These are phyloP conservation scores for Papilio protenor DNA, from an alignment of 2,888 invertebrate genomes.

Conservation along the genomic window DNA sequence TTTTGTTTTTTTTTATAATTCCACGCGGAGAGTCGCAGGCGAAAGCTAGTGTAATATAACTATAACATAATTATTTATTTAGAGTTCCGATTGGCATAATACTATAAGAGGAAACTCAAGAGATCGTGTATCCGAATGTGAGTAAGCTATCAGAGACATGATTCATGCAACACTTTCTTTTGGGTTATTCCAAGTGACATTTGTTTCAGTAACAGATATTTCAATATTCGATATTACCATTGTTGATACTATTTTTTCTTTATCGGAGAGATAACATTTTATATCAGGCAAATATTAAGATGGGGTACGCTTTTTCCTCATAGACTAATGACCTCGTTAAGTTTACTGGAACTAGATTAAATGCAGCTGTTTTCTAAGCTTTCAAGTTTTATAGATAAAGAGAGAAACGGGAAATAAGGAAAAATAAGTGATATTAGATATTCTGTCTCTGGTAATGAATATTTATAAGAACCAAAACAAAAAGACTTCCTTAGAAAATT, in stretches of 20 bases:
- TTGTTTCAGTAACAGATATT: neutral
- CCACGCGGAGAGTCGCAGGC: no score
- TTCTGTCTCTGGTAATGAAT: neutral
- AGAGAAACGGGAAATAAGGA: neutral
- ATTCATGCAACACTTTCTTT: conserved; percentile 69
- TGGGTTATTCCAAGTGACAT: conserved; percentile 51
- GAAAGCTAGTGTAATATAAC: neutral
- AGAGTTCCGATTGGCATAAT: neutral
- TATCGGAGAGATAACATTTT: no score
- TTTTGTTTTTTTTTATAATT: no score
- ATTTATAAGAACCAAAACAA: neutral
- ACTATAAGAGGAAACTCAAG: conserved; percentile 20
- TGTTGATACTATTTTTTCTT: neutral
- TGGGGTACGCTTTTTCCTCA: neutral
- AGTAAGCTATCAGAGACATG: conserved; percentile 41
- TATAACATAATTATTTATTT: neutral
- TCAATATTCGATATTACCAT: neutral
- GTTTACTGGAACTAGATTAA: neutral
- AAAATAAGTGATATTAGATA: neutral
- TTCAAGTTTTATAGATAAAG: neutral
- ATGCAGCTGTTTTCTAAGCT: neutral
- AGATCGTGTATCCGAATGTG: conserved; percentile 11
- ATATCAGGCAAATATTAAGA: neutral
- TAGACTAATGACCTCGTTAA: neutral
- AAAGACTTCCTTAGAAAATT: neutral